Base-by-base conservation (phyloP, 2,888 invertebrate species). In the Ceraclea dissimilis region DNA sequence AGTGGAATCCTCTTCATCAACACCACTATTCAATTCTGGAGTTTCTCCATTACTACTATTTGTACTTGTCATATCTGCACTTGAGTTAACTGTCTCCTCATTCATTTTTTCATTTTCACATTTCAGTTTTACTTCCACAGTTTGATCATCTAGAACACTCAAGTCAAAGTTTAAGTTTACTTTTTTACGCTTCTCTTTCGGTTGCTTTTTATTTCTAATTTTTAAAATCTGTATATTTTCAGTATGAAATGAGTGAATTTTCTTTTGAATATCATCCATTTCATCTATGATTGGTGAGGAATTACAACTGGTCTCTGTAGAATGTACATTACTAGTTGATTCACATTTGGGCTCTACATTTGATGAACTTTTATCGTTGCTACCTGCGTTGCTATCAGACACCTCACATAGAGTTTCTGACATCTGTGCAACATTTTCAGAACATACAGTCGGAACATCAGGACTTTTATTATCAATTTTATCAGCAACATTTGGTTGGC, bases 211-310 rank as follows among this genome's bases (percentile, higher is more conserved):
- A 57, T 82, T 82, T 60, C 82, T 74, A 53, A 81, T 81, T 63
- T 81, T 80, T 47, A 83, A 67, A 63, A 81, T 79, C 60, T 76
- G 75, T 60, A 83, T 81, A 66, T 82, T 83, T 65, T 80, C 81
- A 1, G 81, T 81, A 66, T 83, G 82, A 67, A 83, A 83, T 33
- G 80, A 81, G 63, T 81, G 79, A 60, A 82, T 74, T 62, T 80
- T 80, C 64, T 82, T 80, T 65, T 82, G 81, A 54, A 82, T 81
- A 63, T 82, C 82, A 62, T 79, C 79, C 72, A 80, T 78, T 64
- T 81, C 80, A 64, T 82, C 77, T 4, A 75, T 69, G 51, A 76
- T 74, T 1, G 77, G 78, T 0, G 77, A 77, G 0, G 77, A 77
- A 64, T 74, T 74, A 2, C 77, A 76, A 63, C 77, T 76, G 2